Percentiles rank a stretch among this genome's conserved stretches.
Conservation (phyloP, 2,113 vertebrate genomes). For the Microcebus ravelobensis region DNA sequence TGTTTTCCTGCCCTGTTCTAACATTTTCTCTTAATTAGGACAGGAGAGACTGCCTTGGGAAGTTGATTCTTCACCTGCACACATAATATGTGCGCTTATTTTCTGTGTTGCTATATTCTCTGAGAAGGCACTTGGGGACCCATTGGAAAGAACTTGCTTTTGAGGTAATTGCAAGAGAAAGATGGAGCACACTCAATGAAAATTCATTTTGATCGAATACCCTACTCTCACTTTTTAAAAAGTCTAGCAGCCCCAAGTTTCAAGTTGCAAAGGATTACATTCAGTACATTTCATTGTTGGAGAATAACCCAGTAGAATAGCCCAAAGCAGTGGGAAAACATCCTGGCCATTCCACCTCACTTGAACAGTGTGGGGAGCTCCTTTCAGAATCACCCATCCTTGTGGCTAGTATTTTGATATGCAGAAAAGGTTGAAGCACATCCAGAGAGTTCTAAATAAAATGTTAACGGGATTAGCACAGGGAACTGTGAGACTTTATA, state of each 20-base stretch:
- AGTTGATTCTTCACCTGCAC: slow-evolving; percentile 51
- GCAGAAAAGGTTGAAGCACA: neutral
- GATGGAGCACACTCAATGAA: slow-evolving; percentile 8
- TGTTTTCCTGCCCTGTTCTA: slow-evolving; percentile 12
- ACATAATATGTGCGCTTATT: neutral
- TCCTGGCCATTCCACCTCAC: neutral
- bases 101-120: neutral
- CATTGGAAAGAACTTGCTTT: slow-evolving; percentile 32
- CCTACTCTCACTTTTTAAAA: neutral
- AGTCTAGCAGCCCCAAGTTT: neutral
- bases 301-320: neutral
- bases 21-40: slow-evolving; percentile 66
- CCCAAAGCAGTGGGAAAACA: neutral
- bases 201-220: slow-evolving; percentile 53
- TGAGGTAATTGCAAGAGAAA: slow-evolving; percentile 39
- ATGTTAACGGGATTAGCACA: neutral
- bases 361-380: neutral
- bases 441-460: neutral
- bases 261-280: neutral
- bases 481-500: neutral
- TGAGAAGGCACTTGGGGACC: neutral
- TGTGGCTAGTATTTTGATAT: neutral
- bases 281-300: slow-evolving; percentile 1
- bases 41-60: neutral
- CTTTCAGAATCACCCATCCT: neutral